Percentiles rank a stretch among this genome's conserved stretches.
Conservation (phyloP, 2,888 invertebrate genomes). For the Andrena fulva region DNA sequence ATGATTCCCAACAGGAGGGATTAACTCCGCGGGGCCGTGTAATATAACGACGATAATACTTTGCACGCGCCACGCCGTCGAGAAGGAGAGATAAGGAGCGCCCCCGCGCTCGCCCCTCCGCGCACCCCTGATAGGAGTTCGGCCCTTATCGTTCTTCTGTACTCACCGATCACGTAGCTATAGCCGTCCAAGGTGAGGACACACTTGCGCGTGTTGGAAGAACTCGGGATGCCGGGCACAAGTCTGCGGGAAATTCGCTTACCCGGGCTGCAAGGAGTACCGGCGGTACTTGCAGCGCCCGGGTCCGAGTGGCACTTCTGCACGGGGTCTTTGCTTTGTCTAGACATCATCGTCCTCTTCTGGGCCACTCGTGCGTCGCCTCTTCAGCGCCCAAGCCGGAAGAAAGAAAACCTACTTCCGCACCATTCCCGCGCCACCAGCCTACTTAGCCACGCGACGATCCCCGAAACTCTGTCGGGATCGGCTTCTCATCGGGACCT, state of each 20-base stretch:
- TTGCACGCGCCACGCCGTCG: slow-evolving; percentile 27
- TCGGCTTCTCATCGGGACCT: background rate
- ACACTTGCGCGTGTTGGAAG: slow-evolving; percentile 89
- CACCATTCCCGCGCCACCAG: slow-evolving; percentile 41
- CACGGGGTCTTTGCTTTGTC: slow-evolving; percentile 87
- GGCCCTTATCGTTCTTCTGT: slow-evolving; percentile 49
- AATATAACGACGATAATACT: slow-evolving; percentile 43
- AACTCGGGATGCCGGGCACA: slow-evolving; percentile 82
- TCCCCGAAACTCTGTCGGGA: slow-evolving; percentile 13
- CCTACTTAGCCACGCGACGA: slow-evolving; percentile 42
- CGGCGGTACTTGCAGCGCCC: slow-evolving; percentile 83
- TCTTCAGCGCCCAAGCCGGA: slow-evolving; percentile 47
- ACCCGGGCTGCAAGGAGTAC: slow-evolving; percentile 76
- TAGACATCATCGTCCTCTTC: slow-evolving; percentile 77
- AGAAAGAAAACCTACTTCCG: slow-evolving; percentile 50
- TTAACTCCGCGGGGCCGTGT: slow-evolving; percentile 5
- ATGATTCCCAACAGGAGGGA: background rate
- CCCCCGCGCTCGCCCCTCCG: background rate
- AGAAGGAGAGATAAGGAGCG: slow-evolving; percentile 45
- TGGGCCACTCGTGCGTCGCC: slow-evolving; percentile 31
- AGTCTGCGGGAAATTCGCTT: slow-evolving; percentile 76
- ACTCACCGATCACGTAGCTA: slow-evolving; percentile 93
- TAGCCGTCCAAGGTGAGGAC: slow-evolving; percentile 94
- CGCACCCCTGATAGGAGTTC: slow-evolving; percentile 15
- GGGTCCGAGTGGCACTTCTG: slow-evolving; percentile 90